Percentiles rank a stretch among this genome's conserved stretches.
Conservation (phyloP, 2,113 vertebrate species). For the Hoplias malabaricus region DNA sequence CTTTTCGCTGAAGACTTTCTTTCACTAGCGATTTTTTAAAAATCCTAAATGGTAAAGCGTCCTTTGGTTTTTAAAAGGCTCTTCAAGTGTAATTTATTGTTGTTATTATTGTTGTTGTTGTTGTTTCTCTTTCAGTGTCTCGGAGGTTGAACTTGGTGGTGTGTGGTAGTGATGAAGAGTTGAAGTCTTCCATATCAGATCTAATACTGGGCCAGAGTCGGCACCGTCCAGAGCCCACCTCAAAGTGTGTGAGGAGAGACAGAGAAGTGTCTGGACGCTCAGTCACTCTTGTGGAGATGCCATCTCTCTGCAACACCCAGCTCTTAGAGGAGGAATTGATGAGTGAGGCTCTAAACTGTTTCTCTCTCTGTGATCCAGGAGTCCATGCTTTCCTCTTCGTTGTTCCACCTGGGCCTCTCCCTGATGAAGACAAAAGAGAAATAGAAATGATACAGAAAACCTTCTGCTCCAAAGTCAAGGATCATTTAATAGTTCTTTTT, state of each 20-base stretch:
- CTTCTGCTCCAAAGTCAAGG: conserved; percentile 3
- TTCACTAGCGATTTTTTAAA: no score
- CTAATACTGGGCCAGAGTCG: neutral
- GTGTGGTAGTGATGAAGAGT: neutral
- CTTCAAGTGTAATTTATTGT: no score
- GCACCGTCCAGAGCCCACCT: neutral
- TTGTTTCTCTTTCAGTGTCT: neutral
- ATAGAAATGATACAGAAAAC: conserved; percentile 29
- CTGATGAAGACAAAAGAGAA: conserved; percentile 43
- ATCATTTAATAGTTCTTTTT: neutral
- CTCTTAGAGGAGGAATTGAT: conserved; percentile 42
- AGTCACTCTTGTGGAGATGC: no score
- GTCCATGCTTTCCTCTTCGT: conserved; percentile 45
- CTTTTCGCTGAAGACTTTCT: no score
- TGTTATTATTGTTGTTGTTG: no score
- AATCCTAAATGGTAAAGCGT: no score
- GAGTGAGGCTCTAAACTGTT: neutral
- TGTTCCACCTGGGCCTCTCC: neutral
- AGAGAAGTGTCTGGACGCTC: no score
- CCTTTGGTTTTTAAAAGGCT: no score
- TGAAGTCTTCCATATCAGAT: neutral
- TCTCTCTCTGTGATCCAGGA: conserved; percentile 45
- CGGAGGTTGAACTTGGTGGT: conserved; percentile 38
- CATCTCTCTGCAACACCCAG: conserved; percentile 12
- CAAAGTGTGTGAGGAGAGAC: neutral